Conservation (phyloP, 2,797 vertebrate genomes). For the Molothrus aeneus region DNA sequence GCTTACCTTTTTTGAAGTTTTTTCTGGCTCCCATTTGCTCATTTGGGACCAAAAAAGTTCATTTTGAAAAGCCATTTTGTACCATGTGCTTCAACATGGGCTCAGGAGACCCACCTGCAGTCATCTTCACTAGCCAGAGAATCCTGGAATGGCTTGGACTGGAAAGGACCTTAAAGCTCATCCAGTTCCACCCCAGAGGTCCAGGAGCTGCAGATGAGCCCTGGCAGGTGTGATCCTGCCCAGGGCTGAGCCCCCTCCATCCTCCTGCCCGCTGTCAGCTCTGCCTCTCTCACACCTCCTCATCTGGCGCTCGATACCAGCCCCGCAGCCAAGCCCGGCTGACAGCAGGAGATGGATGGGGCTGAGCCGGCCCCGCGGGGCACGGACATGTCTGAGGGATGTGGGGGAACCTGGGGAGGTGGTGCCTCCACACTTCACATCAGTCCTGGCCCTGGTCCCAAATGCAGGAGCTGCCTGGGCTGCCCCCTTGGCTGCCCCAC, state of each 20-base stretch:
- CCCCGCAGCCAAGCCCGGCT: background rate
- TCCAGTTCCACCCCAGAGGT: background rate
- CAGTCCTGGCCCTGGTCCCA: rapidly evolving
- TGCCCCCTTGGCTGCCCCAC: background rate
- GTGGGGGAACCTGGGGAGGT: rapidly evolving
- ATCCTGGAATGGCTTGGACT: background rate
- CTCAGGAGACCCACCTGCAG: background rate
- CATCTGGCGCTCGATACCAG: slow-evolving; percentile 3
- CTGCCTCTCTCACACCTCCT: slow-evolving; percentile 42
- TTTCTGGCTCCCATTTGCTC: background rate
- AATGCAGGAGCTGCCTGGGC: rapidly evolving
- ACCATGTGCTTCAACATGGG: rapidly evolving
- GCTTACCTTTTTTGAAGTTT: background rate
- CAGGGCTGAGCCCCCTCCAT: background rate
- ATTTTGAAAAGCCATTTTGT: background rate
- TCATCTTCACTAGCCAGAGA: rapidly evolving
- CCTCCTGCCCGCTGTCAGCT: background rate
- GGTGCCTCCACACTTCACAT: background rate
- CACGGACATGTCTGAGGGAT: rapidly evolving
- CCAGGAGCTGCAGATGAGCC: background rate
- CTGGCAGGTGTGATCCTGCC: background rate
- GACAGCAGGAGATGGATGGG: slow-evolving; percentile 56
- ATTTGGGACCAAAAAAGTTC: background rate
- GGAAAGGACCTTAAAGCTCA: background rate
- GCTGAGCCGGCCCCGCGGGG: rapidly evolving